Percentiles rank a stretch among this genome's conserved stretches.
These are phyloP conservation scores for Numenius arquata DNA, from an alignment of 2,113 vertebrate species.

Conservation along the genomic window DNA sequence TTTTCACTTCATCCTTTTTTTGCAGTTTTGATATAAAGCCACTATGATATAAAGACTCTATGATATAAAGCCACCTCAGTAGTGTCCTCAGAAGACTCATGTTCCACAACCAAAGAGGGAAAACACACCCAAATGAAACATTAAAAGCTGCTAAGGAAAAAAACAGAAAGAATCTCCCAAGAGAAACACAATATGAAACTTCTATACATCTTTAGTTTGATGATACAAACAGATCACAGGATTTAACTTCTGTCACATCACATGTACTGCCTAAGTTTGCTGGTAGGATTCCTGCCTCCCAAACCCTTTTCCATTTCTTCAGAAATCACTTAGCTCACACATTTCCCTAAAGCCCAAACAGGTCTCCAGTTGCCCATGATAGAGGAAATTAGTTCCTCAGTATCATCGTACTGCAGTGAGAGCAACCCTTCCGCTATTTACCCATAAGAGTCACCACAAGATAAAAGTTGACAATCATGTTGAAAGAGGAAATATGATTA, in stretches of 20 bases:
- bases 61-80: background rate
- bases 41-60: too few relatives aligned
- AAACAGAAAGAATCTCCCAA: background rate
- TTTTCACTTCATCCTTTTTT: background rate
- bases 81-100: background rate
- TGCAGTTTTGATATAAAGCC: background rate
- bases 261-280: fast-evolving
- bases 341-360: background rate
- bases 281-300: background rate
- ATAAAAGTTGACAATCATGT: background rate
- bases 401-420: background rate
- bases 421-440: background rate
- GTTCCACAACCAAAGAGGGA: background rate
- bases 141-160: background rate
- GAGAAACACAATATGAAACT: background rate
- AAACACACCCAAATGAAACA: background rate
- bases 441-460: background rate
- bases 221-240: background rate
- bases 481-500: background rate
- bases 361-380: background rate
- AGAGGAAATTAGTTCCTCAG: background rate
- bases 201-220: background rate
- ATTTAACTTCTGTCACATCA: background rate
- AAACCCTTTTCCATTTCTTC: background rate
- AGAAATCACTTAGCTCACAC: background rate